phyloP scores from a whole-genome alignment of 2,113 vertebrate genomes.

The Microcebus lehilahytsara region DNA sequence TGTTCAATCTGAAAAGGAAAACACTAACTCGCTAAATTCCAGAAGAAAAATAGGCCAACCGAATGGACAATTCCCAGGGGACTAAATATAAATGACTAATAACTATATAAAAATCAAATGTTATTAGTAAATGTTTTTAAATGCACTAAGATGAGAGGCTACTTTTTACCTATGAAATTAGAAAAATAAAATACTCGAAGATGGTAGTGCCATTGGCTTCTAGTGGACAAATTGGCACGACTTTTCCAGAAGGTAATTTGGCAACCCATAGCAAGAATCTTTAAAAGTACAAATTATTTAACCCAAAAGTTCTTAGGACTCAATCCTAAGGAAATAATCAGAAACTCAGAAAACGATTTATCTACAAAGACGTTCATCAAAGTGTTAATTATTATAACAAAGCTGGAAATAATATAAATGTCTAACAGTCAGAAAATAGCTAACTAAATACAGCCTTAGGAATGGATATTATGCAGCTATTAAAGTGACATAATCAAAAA shows the following conservation, averaged over 20 bases:
- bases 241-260: neutral
- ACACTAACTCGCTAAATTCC: neutral
- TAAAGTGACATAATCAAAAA: neutral
- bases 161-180: neutral
- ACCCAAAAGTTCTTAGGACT: neutral
- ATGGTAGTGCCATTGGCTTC: neutral
- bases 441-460: neutral
- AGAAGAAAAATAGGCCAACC: neutral
- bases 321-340: neutral
- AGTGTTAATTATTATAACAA: neutral
- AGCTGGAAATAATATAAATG: neutral
- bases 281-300: neutral
- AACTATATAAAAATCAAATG: neutral
- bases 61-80: neutral
- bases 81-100: neutral
- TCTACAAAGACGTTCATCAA: conserved; percentile 18
- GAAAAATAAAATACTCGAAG: neutral
- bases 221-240: neutral
- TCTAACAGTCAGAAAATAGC: conserved; percentile 20
- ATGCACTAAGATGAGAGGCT: neutral
- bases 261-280: neutral
- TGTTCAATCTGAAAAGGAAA: neutral
- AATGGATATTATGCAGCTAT: neutral
- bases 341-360: neutral
- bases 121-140: neutral